These are phyloP conservation scores for Chloropsis cyanopogon DNA, from an alignment of 2,113 vertebrate species.

Conservation along the genomic window DNA sequence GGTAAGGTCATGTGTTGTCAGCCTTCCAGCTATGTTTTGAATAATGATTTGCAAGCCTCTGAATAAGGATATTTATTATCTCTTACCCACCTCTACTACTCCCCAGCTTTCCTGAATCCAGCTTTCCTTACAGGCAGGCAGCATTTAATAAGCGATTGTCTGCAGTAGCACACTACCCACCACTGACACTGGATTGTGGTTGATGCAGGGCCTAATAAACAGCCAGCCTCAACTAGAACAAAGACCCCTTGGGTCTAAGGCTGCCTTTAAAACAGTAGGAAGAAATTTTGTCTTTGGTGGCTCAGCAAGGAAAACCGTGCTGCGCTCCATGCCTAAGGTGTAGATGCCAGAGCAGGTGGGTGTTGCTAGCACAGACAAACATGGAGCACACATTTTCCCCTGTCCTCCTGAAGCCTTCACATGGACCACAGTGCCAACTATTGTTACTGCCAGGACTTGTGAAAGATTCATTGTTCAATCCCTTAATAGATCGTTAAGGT, in stretches of 20 bases:
- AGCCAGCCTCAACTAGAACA: neutral
- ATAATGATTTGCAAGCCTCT: neutral
- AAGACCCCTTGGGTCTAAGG: neutral
- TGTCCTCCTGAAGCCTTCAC: neutral
- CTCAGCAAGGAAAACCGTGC: neutral
- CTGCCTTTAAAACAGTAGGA: neutral
- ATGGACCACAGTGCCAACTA: neutral
- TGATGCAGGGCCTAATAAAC: neutral
- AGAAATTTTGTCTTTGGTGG: neutral
- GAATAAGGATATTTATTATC: neutral
- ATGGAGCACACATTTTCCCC: rapidly evolving
- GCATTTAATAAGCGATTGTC: neutral
- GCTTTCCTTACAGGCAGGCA: neutral
- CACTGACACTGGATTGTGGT: neutral
- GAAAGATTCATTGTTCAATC: neutral
- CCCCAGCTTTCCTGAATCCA: neutral
- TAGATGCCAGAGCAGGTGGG: neutral
- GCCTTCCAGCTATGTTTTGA: neutral
- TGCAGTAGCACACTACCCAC: neutral
- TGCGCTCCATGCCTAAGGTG: rapidly evolving
- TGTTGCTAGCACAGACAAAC: rapidly evolving
- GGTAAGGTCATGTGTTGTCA: neutral
- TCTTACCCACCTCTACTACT: neutral
- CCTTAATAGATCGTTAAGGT: neutral
- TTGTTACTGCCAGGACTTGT: neutral